A percentile compares a stretch with the other conserved stretches of the same genome.
Evolutionary conservation across 2,888 invertebrate genomes (phyloP).

Genomic region (Helleia helle): DNA sequence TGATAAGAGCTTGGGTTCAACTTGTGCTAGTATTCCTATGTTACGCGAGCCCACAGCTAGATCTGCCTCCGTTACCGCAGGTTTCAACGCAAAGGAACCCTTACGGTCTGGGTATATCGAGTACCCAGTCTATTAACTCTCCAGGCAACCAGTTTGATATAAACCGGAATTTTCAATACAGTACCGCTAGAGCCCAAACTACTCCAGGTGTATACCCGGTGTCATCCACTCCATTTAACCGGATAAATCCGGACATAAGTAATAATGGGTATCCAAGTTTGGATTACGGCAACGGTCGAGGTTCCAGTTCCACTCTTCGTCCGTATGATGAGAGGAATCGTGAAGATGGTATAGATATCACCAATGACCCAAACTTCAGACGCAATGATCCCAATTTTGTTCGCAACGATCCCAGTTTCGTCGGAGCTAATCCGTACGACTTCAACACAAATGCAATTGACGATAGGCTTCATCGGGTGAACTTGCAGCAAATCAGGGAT

Average conservation of each 20-base stretch:
- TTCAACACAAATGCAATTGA: slow-evolving; percentile 53
- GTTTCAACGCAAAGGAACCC: slow-evolving; percentile 42
- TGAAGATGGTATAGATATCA: slow-evolving; percentile 61
- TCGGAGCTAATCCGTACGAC: slow-evolving; percentile 56
- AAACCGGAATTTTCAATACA: slow-evolving; percentile 47
- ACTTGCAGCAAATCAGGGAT: slow-evolving; percentile 64
- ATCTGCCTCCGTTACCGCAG: slow-evolving; percentile 68
- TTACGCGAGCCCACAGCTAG: slow-evolving; percentile 58
- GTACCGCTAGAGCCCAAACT: slow-evolving; percentile 40
- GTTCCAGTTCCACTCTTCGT: slow-evolving; percentile 42
- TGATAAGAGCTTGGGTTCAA: slow-evolving; percentile 36
- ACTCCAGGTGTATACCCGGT: slow-evolving; percentile 44
- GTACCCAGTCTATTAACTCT: slow-evolving; percentile 49
- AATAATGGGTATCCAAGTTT: slow-evolving; percentile 58
- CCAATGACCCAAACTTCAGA: slow-evolving; percentile 59
- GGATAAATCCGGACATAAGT: slow-evolving; percentile 60
- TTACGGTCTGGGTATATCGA: slow-evolving; percentile 50
- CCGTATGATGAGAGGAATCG: slow-evolving; percentile 44
- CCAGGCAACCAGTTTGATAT: slow-evolving; percentile 55
- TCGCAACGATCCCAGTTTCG: slow-evolving; percentile 56
- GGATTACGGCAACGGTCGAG: slow-evolving; percentile 43
- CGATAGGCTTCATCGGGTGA: slow-evolving; percentile 55
- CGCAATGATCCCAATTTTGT: slow-evolving; percentile 69
- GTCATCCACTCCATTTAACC: slow-evolving; percentile 47
- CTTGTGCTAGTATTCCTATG: slow-evolving; percentile 29